A percentile compares a stretch with the other conserved stretches of the same genome.
Conservation (phyloP, 2,888 invertebrate species). For the Liposcelis brunnea region DNA sequence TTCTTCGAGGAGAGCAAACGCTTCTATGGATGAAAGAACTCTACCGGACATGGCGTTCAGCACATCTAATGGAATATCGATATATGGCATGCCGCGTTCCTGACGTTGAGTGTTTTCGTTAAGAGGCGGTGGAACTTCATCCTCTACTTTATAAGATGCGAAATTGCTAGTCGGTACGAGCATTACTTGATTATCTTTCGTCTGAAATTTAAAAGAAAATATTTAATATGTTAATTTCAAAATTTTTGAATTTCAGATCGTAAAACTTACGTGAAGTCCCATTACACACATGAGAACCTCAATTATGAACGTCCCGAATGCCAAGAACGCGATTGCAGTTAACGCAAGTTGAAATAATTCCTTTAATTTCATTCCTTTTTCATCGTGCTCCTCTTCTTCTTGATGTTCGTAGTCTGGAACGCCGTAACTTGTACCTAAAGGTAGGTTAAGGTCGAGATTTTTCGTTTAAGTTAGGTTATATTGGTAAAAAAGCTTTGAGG, state of each 20-base stretch:
- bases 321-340: conserved; percentile 62
- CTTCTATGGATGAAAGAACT: conserved; percentile 36
- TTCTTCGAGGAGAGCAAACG: conserved; percentile 32
- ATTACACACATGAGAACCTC: conserved; percentile 63
- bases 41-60: conserved; percentile 37
- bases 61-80: conserved; percentile 16
- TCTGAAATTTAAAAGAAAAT: too few species aligned
- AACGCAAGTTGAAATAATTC: conserved; percentile 65
- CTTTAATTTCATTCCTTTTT: conserved; percentile 39
- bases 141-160: neutral
- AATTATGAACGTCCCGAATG: conserved; percentile 62
- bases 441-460: neutral
- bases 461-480: neutral
- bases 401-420: conserved; percentile 21
- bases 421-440: conserved; percentile 12
- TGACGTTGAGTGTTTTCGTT: too few species aligned
- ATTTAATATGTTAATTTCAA: too few species aligned
- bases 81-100: too few species aligned
- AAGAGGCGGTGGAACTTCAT: neutral
- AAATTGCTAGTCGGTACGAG: neutral
- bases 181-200: too few species aligned
- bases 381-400: conserved; percentile 20
- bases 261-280: conserved; percentile 33
- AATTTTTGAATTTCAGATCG: too few species aligned
- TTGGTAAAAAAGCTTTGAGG: neutral